Evolutionary conservation across 1,140 invertebrate species (phyloP), one percentile per base, ranked within the genome.

Genomic region (Zaprionus nigranus): DNA sequence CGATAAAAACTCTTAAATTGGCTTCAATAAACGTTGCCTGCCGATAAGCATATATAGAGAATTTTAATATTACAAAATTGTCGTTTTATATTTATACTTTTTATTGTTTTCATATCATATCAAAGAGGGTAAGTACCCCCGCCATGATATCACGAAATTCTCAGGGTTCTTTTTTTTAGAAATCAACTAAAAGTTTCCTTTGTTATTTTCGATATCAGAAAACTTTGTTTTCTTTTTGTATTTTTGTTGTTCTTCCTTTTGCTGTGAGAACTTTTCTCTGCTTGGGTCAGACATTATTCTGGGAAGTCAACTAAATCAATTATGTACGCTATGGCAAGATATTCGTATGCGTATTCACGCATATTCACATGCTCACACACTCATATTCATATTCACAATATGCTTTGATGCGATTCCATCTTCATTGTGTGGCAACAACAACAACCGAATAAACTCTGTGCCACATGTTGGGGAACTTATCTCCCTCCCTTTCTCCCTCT

Each of bases 381-480:
- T 51, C 46, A 51, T 24, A 51, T 46, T 46, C 40, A 46, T 46
- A 3, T 46, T 3, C n/a, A 17, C 40, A 51, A 22, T 22, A 20
- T 26, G 24, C 28, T 56, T 58, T 66, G 38, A 58, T 66, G 54
- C 64, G 63, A 43, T 66, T 57, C 12, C 36, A 28, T 28, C 30
- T 60, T 40, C 40, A 68, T 73, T 49, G 30, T 34, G 30, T 34
- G 30, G 20, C 65, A 46, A 38, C 26, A 3, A 38, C 26, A 3
- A 38, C 22, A 43, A 46, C 38, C n/a, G 15, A 40, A 46, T 46
- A 46, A 70, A 71, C 63, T 51, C 60, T 64, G 54, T 71, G 73
- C 43, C 67, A 71, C 60, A 75, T 75, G 60, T 71, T 46, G 66
- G 53, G 59, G 49, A 68, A 66, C 60, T 57, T 30, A 68, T 60